These are phyloP conservation scores for Rattus norvegicus DNA, from an alignment of 2,113 vertebrate species.

Conservation along the genomic window GRCr8 NC_086019.1:234373501-234374000, in stretches of 20 bases:
- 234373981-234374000: neutral
- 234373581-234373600: neutral
- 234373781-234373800: neutral
- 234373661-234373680: neutral
- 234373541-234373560: neutral
- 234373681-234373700: neutral
- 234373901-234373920: neutral
- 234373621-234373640: neutral
- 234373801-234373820: neutral
- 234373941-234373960: neutral
- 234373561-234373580: slow-evolving; percentile 18
- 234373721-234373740: neutral
- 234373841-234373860: accelerated
- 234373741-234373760: neutral
- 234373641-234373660: neutral
- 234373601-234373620: neutral
- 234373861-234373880: neutral
- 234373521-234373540: neutral
- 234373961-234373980: neutral
- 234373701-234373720: neutral
- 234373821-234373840: neutral
- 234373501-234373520: neutral
- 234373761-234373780: neutral
- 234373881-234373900: neutral
- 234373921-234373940: neutral